A percentile compares a stretch with the other conserved stretches of the same genome.
These are phyloP conservation scores for Chouioia cunea DNA, from an alignment of 2,888 invertebrate genomes.

Conservation along the genomic window DNA sequence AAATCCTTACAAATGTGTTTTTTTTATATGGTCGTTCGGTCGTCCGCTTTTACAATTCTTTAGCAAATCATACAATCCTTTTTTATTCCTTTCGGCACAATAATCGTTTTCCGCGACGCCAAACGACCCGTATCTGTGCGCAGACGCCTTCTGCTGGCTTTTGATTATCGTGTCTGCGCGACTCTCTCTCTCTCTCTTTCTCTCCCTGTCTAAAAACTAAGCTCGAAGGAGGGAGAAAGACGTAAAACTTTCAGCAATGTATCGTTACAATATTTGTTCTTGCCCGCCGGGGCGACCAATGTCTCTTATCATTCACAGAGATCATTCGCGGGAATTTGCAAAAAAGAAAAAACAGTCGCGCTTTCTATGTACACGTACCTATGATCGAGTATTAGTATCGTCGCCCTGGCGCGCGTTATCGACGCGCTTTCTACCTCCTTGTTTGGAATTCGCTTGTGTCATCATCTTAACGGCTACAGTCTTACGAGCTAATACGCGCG, in stretches of 20 bases:
- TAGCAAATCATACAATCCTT: neutral
- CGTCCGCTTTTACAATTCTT: neutral
- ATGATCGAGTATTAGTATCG: neutral
- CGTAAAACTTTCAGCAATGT: neutral
- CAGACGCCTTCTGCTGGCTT: no score
- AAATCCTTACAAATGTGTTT: slow-evolving; percentile 18
- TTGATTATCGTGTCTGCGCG: slow-evolving; percentile 26
- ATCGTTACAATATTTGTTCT: neutral
- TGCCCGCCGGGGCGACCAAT: slow-evolving; percentile 30
- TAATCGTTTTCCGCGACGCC: neutral
- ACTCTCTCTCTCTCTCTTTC: slow-evolving; percentile 27
- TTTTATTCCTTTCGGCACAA: slow-evolving; percentile 10
- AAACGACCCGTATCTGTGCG: no score
- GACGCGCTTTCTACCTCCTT: slow-evolving; percentile 40
- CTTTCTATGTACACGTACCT: slow-evolving; percentile 27
- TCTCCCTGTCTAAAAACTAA: slow-evolving; percentile 32
- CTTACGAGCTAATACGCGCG: slow-evolving; percentile 13
- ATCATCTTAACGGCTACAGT: slow-evolving; percentile 35
- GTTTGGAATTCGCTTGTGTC: slow-evolving; percentile 16
- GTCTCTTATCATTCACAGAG: slow-evolving; percentile 5
- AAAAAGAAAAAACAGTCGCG: slow-evolving; percentile 25
- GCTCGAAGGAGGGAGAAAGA: slow-evolving; percentile 43
- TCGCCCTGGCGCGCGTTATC: slow-evolving; percentile 40
- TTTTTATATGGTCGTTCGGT: neutral
- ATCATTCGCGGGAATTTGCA: slow-evolving; percentile 34